Conservation (phyloP, 2,888 invertebrate species). For the Alentia gelatinosa region DNA sequence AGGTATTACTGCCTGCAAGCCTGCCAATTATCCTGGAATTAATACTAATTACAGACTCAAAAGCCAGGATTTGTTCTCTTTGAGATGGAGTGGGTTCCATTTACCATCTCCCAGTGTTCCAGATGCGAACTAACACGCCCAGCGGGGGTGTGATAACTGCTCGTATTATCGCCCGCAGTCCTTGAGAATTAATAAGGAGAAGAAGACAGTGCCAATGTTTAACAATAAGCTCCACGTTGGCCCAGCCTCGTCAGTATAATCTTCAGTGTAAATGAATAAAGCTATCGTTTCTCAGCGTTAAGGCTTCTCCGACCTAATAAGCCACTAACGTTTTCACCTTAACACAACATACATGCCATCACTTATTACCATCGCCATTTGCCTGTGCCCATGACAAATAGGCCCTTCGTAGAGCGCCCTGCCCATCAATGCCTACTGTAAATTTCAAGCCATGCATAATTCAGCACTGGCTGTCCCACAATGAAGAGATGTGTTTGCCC, state of each 20-base stretch:
- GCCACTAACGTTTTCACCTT: background rate
- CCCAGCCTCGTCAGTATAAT: background rate
- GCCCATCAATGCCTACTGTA: background rate
- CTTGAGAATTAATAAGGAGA: background rate
- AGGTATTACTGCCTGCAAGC: background rate
- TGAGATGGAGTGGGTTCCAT: background rate
- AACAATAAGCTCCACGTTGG: background rate
- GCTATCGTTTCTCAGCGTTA: background rate
- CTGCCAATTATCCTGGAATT: conserved; percentile 10
- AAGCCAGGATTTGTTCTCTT: conserved; percentile 6
- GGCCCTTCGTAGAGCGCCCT: background rate
- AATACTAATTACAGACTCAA: background rate
- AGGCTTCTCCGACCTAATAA: background rate
- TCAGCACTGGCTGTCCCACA: background rate
- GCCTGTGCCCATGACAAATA: background rate
- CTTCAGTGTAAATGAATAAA: background rate
- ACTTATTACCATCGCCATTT: background rate
- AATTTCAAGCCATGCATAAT: conserved; percentile 16
- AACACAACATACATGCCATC: background rate
- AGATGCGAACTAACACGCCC: background rate
- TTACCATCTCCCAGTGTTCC: background rate
- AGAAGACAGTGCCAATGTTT: background rate
- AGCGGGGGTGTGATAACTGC: background rate
- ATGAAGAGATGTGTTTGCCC: background rate
- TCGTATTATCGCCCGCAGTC: background rate